Conservation (phyloP, 2,888 invertebrate genomes). For the Onthophagus sagittarius region DNA sequence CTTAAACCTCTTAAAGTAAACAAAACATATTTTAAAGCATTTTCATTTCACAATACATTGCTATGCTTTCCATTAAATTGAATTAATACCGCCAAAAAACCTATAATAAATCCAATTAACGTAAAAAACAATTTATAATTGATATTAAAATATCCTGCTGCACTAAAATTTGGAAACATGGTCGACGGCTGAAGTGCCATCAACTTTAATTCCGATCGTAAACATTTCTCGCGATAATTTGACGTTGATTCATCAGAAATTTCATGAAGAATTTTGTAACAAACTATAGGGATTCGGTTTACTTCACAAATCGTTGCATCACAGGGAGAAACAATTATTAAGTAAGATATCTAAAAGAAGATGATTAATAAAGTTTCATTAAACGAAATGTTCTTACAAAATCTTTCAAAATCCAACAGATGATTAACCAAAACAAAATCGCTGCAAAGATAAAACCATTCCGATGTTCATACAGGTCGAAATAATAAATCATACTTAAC, state of each 20-base stretch:
- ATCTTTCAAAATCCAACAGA: slow-evolving; percentile 14
- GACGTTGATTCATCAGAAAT: slow-evolving; percentile 18
- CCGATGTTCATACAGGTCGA: not conserved
- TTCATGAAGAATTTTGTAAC: slow-evolving; percentile 28
- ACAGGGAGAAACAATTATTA: slow-evolving; percentile 29
- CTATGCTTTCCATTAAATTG: slow-evolving; percentile 22
- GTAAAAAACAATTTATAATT: slow-evolving; percentile 27
- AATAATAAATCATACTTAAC: slow-evolving; percentile 5
- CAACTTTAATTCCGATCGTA: slow-evolving; percentile 22
- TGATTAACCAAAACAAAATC: not conserved
- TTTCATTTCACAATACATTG: not conserved
- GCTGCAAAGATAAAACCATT: slow-evolving; percentile 1
- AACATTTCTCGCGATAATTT: slow-evolving; percentile 16
- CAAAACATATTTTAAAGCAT: not conserved
- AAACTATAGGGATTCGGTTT: slow-evolving; percentile 27
- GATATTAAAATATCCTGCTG: slow-evolving; percentile 27
- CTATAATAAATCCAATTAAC: slow-evolving; percentile 24
- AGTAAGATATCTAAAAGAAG: slow-evolving; percentile 11
- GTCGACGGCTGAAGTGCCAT: slow-evolving; percentile 24
- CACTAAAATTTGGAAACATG: slow-evolving; percentile 20
- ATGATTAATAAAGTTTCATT: not conserved
- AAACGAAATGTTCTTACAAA: not conserved
- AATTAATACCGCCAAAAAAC: slow-evolving; percentile 26
- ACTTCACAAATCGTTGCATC: slow-evolving; percentile 30
- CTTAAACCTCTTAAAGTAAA: too few species aligned